Percentiles rank a stretch among this genome's conserved stretches.
These are phyloP conservation scores for Champsocephalus esox DNA, from an alignment of 2,797 vertebrate species.

Conservation along the genomic window DNA sequence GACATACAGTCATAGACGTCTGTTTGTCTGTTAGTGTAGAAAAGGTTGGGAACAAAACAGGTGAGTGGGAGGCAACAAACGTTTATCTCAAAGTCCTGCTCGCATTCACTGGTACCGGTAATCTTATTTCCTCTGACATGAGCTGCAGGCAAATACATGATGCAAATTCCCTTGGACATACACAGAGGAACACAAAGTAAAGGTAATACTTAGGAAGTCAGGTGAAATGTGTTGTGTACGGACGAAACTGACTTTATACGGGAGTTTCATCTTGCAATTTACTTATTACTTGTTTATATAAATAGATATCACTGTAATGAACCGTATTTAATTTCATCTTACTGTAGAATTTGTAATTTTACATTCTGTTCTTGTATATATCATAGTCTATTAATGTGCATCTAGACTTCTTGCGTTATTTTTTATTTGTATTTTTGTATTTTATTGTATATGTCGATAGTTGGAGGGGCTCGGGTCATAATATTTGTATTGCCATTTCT, in stretches of 20 bases:
- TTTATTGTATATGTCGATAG: too few species aligned
- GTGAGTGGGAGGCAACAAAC: neutral
- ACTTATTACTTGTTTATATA: too few species aligned
- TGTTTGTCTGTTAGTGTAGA: constrained; percentile 12
- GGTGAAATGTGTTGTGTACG: neutral
- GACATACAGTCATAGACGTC: neutral
- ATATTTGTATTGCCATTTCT: too few species aligned
- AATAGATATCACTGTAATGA: too few species aligned
- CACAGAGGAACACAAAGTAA: neutral
- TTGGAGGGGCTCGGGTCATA: too few species aligned
- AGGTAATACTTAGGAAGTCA: neutral
- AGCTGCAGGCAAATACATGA: constrained; percentile 13
- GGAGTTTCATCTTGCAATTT: neutral
- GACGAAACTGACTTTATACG: neutral
- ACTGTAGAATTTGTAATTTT: too few species aligned
- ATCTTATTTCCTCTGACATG: neutral
- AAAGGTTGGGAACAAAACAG: neutral
- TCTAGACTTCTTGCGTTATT: too few species aligned
- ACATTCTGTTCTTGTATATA: too few species aligned
- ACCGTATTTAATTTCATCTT: too few species aligned
- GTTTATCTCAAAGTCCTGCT: neutral
- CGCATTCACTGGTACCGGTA: neutral
- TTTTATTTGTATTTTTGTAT: too few species aligned
- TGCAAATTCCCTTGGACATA: constrained; percentile 21
- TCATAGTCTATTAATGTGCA: too few species aligned